phyloP scores from a whole-genome alignment of 2,113 vertebrate genomes.

The Saccopteryx bilineata region DNA sequence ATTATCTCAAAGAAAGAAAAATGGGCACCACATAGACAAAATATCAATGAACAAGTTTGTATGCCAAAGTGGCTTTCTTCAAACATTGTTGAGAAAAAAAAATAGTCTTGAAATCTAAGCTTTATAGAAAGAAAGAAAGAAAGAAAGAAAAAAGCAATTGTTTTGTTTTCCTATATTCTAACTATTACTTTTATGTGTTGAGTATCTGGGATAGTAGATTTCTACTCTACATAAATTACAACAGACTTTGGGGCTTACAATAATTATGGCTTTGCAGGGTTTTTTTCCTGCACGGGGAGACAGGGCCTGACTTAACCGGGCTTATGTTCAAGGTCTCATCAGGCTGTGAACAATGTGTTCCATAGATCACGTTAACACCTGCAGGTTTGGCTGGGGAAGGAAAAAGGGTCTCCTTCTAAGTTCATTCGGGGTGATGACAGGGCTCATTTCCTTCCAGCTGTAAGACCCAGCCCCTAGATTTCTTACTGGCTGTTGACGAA shows the following conservation, averaged over 20 bases:
- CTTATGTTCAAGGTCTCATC: accelerated
- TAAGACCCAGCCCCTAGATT: background rate
- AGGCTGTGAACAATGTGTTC: background rate
- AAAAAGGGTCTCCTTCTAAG: background rate
- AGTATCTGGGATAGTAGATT: background rate
- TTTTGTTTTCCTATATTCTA: background rate
- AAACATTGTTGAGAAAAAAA: background rate
- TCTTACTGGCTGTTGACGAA: background rate
- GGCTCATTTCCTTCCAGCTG: background rate
- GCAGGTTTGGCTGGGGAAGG: background rate
- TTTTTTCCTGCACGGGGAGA: background rate
- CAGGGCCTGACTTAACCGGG: too few relatives aligned
- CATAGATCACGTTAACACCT: background rate
- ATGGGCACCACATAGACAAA: background rate
- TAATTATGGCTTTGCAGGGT: background rate
- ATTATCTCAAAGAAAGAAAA: background rate
- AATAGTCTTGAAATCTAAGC: background rate
- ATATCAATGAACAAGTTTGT: background rate
- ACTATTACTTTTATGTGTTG: background rate
- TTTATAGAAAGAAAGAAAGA: background rate
- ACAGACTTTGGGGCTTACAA: background rate
- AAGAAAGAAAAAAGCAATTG: too few relatives aligned
- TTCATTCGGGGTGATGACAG: too few relatives aligned
- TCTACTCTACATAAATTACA: background rate
- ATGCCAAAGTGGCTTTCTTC: background rate